Base-by-base conservation (phyloP, 2,113 vertebrate genomes). In the Dinomys branickii region DNA sequence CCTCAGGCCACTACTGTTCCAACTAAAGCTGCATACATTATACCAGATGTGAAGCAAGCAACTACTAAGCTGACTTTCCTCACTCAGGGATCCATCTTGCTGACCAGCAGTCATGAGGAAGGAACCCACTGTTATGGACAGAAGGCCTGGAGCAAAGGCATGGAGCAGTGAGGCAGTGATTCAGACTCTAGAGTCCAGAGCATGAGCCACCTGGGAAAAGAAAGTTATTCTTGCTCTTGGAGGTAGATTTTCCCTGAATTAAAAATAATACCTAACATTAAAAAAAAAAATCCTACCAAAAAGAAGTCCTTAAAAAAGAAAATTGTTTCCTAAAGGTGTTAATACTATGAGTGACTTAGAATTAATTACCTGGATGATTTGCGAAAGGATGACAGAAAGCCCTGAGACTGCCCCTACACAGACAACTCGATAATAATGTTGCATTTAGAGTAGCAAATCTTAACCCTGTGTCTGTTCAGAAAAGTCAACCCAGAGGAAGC, bases 281-380 rank as follows among this genome's bases (percentile, higher is more conserved):
- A 96, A 97, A 77, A 33, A n/a, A n/a, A n/a, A n/a, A n/a, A n/a
- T n/a, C n/a, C n/a, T 84, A n/a, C 28, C 30, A 61, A 58, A 4
- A 8, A 96, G 56, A 95, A 81, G 4, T 13, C 47, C 82, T 63
- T 41, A 24, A 59, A n/a, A 86, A 95, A 63, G 47, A 94, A 89
- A 69, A 84, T 47, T 90, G 12, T 84, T 93, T 87, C 54, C 88
- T 91, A 50, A 94, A 73, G 30, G 63, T 59, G 52, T 47, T 30
- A 77, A 19, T 28, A 91, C 28, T 87, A 63, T 17, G 28, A 63
- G 5, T 75, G 47, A 63, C 67, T 94, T 96, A 80, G 90, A 94
- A 85, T 88, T 75, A 54, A 85, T 65, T 59, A 65, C 24, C 1
- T 5, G 20, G 63, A 69, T 33, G 16, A 11, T 80, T 56, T 95